phyloP scores from a whole-genome alignment of 1,140 invertebrate species.

The Heliconius hermathena region DNA sequence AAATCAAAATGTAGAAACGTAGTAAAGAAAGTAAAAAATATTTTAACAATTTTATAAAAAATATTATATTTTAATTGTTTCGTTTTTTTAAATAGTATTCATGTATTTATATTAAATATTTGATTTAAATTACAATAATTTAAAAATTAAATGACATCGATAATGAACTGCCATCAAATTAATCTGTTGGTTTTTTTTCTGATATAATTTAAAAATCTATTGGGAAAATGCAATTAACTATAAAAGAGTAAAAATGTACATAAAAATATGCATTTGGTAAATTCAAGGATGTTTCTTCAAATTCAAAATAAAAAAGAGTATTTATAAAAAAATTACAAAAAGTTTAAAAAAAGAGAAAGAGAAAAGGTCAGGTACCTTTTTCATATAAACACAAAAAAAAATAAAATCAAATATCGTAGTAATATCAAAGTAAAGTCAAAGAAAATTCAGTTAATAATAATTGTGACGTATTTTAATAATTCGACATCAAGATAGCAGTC shows the following conservation, averaged over 20 bases:
- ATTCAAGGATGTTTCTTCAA: background rate
- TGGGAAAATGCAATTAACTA: constrained; percentile 27
- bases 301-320: background rate
- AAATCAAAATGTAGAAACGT: constrained; percentile 1
- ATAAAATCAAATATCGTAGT: no score
- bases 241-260: constrained; percentile 1
- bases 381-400: no score
- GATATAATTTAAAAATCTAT: background rate
- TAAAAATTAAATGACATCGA: constrained; percentile 24
- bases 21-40: background rate
- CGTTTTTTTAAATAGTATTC: background rate
- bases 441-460: no score
- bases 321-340: constrained; percentile 1
- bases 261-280: background rate
- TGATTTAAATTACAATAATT: background rate
- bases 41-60: background rate
- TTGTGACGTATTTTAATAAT: no score
- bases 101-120: background rate
- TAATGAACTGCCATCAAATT: constrained; percentile 27
- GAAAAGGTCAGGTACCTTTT: no score
- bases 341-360: background rate
- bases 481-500: no score
- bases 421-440: no score
- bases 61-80: background rate
- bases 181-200: constrained; percentile 1